phyloP scores from a whole-genome alignment of 2,113 vertebrate species.

The Tragulus kanchil region DNA sequence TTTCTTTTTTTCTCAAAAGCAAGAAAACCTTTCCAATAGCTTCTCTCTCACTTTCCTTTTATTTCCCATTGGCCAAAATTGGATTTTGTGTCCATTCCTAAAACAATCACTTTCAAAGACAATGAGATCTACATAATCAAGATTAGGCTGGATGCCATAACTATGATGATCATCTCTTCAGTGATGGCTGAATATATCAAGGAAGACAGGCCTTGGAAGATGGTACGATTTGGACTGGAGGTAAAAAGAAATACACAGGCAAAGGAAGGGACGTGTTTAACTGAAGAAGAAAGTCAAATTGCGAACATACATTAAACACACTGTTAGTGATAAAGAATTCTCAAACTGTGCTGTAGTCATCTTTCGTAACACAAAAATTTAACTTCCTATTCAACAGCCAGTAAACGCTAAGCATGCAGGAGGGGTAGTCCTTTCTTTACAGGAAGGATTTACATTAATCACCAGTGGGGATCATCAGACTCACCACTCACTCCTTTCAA shows the following conservation, averaged over 20 bases:
- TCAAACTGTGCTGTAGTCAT: background rate
- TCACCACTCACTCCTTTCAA: slow-evolving; percentile 70
- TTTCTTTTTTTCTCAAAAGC: slow-evolving; percentile 31
- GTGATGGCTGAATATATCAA: background rate
- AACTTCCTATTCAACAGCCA: background rate
- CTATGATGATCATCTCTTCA: background rate
- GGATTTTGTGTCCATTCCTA: background rate
- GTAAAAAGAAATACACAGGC: background rate
- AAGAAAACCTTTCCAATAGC: slow-evolving; percentile 8
- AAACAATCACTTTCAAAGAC: background rate
- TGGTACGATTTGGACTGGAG: background rate
- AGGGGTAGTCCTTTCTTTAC: background rate
- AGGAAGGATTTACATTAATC: background rate
- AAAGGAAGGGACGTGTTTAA: background rate
- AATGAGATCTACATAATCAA: background rate
- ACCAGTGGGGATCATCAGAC: slow-evolving; percentile 5
- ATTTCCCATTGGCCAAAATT: background rate
- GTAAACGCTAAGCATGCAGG: background rate
- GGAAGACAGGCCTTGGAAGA: background rate
- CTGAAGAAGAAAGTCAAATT: slow-evolving; percentile 20
- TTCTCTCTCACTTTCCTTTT: background rate
- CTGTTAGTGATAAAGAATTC: background rate
- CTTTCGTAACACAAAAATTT: slow-evolving; percentile 23
- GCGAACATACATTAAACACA: background rate
- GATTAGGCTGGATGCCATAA: background rate